phyloP scores from a whole-genome alignment of 1,140 invertebrate genomes.

The Stegodyphus dumicola region DNA sequence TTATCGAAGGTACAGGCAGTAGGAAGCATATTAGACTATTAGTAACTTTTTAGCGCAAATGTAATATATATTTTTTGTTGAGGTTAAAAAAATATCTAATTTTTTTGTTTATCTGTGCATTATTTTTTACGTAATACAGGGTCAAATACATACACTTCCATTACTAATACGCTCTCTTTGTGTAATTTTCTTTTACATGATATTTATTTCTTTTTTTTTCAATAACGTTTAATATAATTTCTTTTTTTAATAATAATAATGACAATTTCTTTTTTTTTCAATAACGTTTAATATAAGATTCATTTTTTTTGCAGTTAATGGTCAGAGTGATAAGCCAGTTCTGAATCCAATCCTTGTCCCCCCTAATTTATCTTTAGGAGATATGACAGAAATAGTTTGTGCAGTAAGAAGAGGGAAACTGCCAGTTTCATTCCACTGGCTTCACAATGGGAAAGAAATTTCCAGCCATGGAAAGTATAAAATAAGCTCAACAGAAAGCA shows the following conservation, averaged over 20 bases:
- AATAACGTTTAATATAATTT: not conserved
- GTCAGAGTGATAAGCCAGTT: constrained; percentile 9
- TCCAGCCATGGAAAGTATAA: not conserved
- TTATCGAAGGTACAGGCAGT: too few species aligned
- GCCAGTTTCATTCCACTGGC: constrained; percentile 28
- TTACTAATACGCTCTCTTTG: too few species aligned
- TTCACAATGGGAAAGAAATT: constrained; percentile 3
- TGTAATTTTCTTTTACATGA: too few species aligned
- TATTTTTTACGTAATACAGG: too few species aligned
- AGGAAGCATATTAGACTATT: too few species aligned
- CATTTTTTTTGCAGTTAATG: not conserved
- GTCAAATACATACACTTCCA: too few species aligned
- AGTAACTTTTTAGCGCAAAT: too few species aligned
- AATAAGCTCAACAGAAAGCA: not conserved
- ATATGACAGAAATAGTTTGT: constrained; percentile 13
- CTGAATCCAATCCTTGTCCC: constrained; percentile 29
- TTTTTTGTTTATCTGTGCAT: too few species aligned
- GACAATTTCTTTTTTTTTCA: not conserved
- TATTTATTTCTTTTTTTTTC: not conserved
- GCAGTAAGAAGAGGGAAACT: constrained; percentile 16
- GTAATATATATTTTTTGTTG: too few species aligned
- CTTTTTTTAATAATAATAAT: not conserved
- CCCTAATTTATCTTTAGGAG: constrained; percentile 17
- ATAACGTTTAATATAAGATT: not conserved
- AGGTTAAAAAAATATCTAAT: too few species aligned